Evolutionary conservation across 2,888 invertebrate species (phyloP).

Genomic region (Fragum sueziense): DNA sequence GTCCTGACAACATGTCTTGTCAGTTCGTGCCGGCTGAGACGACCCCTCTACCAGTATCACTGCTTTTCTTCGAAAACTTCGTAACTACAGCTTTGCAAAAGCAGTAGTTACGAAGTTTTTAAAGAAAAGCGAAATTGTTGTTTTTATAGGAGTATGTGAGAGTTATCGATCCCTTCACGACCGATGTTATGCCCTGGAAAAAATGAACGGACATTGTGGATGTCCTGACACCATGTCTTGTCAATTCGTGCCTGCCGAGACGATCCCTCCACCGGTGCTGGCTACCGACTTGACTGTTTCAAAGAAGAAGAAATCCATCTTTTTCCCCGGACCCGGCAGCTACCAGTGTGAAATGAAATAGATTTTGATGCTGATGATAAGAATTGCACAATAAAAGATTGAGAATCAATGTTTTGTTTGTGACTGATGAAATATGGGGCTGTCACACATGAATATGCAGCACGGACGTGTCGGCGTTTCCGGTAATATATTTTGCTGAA

Average conservation of each 20-base stretch:
- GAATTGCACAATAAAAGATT: too few relatives aligned
- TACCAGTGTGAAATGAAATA: slow-evolving; percentile 28
- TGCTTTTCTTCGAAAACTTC: too few relatives aligned
- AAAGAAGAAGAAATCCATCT: slow-evolving; percentile 28
- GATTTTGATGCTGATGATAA: too few relatives aligned
- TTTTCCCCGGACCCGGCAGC: slow-evolving; percentile 42
- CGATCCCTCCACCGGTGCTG: background rate
- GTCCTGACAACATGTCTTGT: slow-evolving; percentile 26
- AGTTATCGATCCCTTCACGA: slow-evolving; percentile 31
- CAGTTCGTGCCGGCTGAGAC: slow-evolving; percentile 31
- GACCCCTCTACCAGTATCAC: background rate
- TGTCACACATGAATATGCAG: too few relatives aligned
- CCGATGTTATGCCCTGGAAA: slow-evolving; percentile 28
- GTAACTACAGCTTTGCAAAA: too few relatives aligned
- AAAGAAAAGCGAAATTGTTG: too few relatives aligned
- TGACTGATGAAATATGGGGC: too few relatives aligned
- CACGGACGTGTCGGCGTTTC: too few relatives aligned
- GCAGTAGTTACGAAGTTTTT: too few relatives aligned
- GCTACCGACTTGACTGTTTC: background rate
- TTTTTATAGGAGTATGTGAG: slow-evolving; percentile 43
- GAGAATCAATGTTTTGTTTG: too few relatives aligned
- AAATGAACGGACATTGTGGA: slow-evolving; percentile 43
- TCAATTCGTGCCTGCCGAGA: slow-evolving; percentile 30
- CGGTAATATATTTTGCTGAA: too few relatives aligned
- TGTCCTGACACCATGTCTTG: slow-evolving; percentile 30